These are phyloP conservation scores for Thymelicus acteon DNA, from an alignment of 2,888 invertebrate genomes.

Conservation along the genomic window DNA sequence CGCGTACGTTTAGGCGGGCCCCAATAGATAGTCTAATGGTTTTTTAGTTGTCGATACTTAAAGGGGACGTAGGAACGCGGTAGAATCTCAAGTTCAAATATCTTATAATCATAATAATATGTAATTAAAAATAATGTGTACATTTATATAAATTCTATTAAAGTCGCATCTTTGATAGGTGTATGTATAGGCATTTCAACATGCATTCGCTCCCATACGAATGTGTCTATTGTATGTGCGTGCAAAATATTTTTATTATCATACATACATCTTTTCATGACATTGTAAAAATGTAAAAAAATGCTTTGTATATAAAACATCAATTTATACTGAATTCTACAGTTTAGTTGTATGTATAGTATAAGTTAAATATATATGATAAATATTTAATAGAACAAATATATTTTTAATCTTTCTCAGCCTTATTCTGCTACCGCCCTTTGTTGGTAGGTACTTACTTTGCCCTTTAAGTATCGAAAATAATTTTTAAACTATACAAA, in stretches of 20 bases:
- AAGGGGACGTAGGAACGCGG: constrained; percentile 1
- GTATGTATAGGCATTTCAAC: neutral
- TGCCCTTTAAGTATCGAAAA: constrained; percentile 24
- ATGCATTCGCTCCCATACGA: too few species aligned
- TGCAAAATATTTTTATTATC: too few species aligned
- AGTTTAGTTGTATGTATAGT: too few species aligned
- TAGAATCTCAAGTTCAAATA: constrained; percentile 7
- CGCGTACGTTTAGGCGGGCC: neutral
- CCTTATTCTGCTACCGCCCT: neutral
- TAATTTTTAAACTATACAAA: neutral
- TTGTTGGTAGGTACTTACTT: constrained; percentile 11
- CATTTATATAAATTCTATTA: constrained; percentile 1
- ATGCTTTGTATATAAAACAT: neutral
- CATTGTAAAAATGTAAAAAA: constrained; percentile 5
- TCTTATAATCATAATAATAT: too few species aligned
- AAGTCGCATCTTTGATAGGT: neutral
- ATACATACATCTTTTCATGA: too few species aligned
- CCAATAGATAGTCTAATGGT: neutral
- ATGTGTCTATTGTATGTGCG: too few species aligned
- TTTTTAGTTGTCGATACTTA: constrained; percentile 4
- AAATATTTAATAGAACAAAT: neutral
- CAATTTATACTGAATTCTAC: too few species aligned
- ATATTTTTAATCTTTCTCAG: neutral
- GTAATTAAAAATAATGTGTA: neutral
- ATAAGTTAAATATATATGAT: neutral